Evolutionary conservation across 2,888 invertebrate genomes (phyloP).

Genomic region (Ophioninae sp.): DNA sequence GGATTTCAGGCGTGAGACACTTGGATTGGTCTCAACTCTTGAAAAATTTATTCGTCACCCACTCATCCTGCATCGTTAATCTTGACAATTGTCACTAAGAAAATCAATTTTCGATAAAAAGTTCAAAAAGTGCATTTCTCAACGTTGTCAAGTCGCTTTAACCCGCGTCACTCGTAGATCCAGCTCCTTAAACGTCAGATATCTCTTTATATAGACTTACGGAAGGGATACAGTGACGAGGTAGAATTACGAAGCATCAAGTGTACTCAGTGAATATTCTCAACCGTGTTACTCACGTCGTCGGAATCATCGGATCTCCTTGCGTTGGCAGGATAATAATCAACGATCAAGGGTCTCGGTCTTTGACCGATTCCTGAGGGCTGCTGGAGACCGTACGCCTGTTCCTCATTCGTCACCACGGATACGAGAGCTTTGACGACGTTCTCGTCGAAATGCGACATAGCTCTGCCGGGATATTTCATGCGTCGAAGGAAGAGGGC

Average conservation of each 20-base stretch:
- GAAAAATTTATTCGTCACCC: background rate
- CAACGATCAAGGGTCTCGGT: constrained; percentile 86
- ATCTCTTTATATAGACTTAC: background rate
- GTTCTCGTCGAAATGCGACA: constrained; percentile 85
- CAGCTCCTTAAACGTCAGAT: no score
- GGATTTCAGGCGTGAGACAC: background rate
- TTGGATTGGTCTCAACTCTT: background rate
- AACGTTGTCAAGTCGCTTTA: no score
- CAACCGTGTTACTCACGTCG: constrained; percentile 65
- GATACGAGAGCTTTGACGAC: constrained; percentile 86
- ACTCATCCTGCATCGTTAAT: background rate
- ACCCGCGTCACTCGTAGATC: background rate
- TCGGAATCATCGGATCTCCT: constrained; percentile 74
- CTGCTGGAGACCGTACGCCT: constrained; percentile 86
- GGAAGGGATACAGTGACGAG: background rate
- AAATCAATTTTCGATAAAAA: no score
- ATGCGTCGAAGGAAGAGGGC: constrained; percentile 86
- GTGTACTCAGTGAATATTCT: background rate
- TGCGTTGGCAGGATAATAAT: constrained; percentile 81
- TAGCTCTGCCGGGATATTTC: constrained; percentile 83
- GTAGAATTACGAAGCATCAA: background rate
- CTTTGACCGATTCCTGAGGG: constrained; percentile 89
- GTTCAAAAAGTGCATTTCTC: no score
- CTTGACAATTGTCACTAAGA: no score
- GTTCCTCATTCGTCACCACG: constrained; percentile 88